Conservation (phyloP, 2,113 vertebrate species). For the Mus pahari region DNA sequence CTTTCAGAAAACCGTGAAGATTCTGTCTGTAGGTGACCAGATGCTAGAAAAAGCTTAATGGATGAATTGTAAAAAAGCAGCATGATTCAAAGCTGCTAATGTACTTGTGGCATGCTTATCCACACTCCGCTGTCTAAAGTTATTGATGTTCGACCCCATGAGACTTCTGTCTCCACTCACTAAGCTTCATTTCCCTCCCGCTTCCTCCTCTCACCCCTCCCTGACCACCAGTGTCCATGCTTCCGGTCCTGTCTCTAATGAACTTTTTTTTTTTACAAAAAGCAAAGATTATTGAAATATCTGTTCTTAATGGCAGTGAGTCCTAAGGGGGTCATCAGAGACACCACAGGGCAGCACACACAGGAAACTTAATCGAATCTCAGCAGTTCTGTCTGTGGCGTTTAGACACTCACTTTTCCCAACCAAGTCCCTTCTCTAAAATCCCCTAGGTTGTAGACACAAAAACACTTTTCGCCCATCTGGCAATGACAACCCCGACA, state of each 20-base stretch:
- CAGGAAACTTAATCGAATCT: conserved; percentile 71
- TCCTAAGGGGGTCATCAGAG: rapidly evolving
- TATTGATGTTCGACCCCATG: rapidly evolving
- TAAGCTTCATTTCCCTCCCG: rapidly evolving
- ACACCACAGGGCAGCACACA: not conserved
- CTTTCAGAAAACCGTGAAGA: not conserved
- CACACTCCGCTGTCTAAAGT: not conserved
- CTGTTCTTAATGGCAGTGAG: not conserved
- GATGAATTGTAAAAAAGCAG: not conserved
- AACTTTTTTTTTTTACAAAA: not conserved
- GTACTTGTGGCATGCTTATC: rapidly evolving
- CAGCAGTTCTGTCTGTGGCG: conserved; percentile 53
- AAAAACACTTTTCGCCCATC: conserved; percentile 36
- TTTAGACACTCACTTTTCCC: conserved; percentile 63
- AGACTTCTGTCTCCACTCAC: rapidly evolving
- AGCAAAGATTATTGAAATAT: not conserved
- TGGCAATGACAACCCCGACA: not conserved
- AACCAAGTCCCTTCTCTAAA: conserved; percentile 78
- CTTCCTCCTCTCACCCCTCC: not conserved
- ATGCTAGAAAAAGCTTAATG: not conserved
- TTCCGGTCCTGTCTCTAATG: not conserved
- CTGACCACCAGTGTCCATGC: not conserved
- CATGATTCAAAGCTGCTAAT: not conserved
- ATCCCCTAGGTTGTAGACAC: conserved; percentile 59
- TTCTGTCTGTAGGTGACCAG: not conserved